Percentiles rank a stretch among this genome's conserved stretches.
Evolutionary conservation across 2,888 invertebrate species (phyloP).

Genomic region (Chrysomela aeneicollis): DNA sequence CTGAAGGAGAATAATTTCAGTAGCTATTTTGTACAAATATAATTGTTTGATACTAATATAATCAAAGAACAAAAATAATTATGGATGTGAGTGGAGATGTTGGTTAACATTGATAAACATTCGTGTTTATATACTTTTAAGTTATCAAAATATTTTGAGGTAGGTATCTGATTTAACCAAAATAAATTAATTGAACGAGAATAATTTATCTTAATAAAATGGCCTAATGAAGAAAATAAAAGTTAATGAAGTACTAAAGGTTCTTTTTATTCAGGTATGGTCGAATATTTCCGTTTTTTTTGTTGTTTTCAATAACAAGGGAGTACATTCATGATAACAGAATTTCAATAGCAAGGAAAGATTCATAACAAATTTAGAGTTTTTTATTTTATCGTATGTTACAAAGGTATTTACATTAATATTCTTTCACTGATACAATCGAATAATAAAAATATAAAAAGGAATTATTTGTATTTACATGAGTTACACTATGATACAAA

Average conservation of each 20-base stretch:
- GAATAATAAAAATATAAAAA: slow-evolving; percentile 46
- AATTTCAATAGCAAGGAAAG: too few species aligned
- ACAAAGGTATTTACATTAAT: slow-evolving; percentile 44
- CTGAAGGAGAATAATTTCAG: too few species aligned
- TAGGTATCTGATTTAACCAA: too few species aligned
- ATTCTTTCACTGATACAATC: slow-evolving; percentile 31
- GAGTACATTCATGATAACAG: too few species aligned
- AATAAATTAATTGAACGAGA: neutral
- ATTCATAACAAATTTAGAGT: slow-evolving; percentile 14
- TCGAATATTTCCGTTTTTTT: too few species aligned
- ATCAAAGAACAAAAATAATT: neutral
- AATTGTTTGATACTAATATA: too few species aligned
- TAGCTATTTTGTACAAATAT: too few species aligned
- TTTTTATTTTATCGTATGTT: slow-evolving; percentile 36
- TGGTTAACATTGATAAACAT: neutral
- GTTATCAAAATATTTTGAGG: neutral
- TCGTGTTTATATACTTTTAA: neutral
- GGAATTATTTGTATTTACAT: slow-evolving; percentile 45
- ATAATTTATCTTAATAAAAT: neutral
- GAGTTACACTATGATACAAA: slow-evolving; percentile 23
- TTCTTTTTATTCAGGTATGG: too few species aligned
- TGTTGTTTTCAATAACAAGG: too few species aligned
- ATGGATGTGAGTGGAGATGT: neutral
- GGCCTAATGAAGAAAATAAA: slow-evolving; percentile 2
- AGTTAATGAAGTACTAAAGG: neutral